Evolutionary conservation across 1,140 invertebrate species (phyloP), one percentile per base, ranked within the genome.

Genomic region (Glossosoma conforme): DNA sequence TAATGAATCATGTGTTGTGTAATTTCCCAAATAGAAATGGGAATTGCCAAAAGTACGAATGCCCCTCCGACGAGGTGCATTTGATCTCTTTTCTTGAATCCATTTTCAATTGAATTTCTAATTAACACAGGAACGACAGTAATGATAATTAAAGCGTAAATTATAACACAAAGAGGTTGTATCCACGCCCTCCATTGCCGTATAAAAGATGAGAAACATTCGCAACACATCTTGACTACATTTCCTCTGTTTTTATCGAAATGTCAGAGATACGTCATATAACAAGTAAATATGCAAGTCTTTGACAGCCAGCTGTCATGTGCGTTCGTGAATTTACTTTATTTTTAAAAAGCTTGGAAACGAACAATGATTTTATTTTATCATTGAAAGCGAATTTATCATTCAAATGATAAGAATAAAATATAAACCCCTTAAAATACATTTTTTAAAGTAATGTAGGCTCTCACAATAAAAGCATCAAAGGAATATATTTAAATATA

Each of bases 21-120:
- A 58, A 98, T 96, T 70, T 94, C 90, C 83, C 91, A 96, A 60
- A 97, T 81, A 25, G 92, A 91, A 30, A 98, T 88, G 2, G 93
- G 93, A 17, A 97, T 72, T 1, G 93, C 87, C 43, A 94, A 72
- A 45, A 96, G 77, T 13, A 93, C 91, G 76, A 97, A 97, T 11
- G 91, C 77, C 5, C 93, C 93, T 2, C 87, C 93, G 56, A 95
- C 83, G 35, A 96, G 74, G 49, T 85, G 82, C 32, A 85, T 85
- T 69, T 90, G 83, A 62, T 89, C 85, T 20, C 80, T 76, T 52
- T 84, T 81, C 38, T 80, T 77, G 48, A 87, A 84, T 11, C 82
- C 85, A 80, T 86, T 74, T 43, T 66, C 61, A 52, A 72, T 65
- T 0, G 83, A 86, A 76, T 84, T 81, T 59, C 83, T 71, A 54